These are phyloP conservation scores for Archocentrus centrarchus DNA, from an alignment of 2,113 vertebrate genomes.

Conservation along the genomic window DNA sequence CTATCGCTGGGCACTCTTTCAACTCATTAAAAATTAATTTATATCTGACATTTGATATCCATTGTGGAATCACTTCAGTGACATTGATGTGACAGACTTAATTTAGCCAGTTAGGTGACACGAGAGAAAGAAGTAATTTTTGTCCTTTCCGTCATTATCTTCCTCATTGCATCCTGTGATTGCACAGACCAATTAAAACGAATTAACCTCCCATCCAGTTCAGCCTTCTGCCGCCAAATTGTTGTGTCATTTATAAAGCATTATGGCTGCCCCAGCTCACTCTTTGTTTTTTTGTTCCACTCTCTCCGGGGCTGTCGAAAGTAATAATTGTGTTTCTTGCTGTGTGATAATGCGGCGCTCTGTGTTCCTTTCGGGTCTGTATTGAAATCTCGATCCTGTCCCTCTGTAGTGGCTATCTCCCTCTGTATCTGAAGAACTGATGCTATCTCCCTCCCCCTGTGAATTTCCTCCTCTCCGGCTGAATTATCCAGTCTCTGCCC, in stretches of 20 bases:
- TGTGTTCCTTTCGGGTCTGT: slow-evolving; percentile 57
- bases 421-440: slow-evolving; percentile 66
- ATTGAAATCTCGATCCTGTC: slow-evolving; percentile 70
- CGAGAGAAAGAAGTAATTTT: slow-evolving; percentile 57
- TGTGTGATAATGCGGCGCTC: slow-evolving; percentile 58
- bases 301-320: slow-evolving; percentile 59
- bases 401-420: slow-evolving; percentile 61
- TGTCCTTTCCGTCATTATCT: slow-evolving; percentile 66
- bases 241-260: slow-evolving; percentile 65
- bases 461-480: slow-evolving; percentile 62
- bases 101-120: slow-evolving; percentile 67
- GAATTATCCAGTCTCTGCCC: slow-evolving; percentile 57
- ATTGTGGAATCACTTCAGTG: slow-evolving; percentile 63
- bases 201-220: slow-evolving; percentile 66
- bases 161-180: slow-evolving; percentile 59
- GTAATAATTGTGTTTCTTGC: slow-evolving; percentile 74
- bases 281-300: slow-evolving; percentile 50
- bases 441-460: slow-evolving; percentile 62
- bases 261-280: slow-evolving; percentile 33
- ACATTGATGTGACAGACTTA: slow-evolving; percentile 71
- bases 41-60: slow-evolving; percentile 68
- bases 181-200: slow-evolving; percentile 71
- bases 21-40: slow-evolving; percentile 67
- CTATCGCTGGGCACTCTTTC: slow-evolving; percentile 34
- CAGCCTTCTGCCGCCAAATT: slow-evolving; percentile 48